These are phyloP conservation scores for Drosophila parabipectinata DNA, from an alignment of 1,140 invertebrate genomes.

Conservation along the genomic window DNA sequence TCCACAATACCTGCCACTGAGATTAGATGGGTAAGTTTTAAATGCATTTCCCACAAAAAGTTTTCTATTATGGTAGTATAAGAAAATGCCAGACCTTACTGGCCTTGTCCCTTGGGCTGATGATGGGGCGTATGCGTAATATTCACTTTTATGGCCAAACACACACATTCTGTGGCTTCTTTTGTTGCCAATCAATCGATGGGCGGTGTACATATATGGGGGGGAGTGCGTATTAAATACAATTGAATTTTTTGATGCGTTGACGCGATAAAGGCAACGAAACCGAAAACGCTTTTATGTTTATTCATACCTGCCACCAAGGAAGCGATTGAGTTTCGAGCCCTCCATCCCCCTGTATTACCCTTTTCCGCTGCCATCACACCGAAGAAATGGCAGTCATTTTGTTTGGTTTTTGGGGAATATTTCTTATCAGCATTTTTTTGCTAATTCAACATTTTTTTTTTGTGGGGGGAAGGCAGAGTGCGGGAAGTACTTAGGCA, in stretches of 20 bases:
- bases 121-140: constrained; percentile 64
- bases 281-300: constrained; percentile 66
- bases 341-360: constrained; percentile 10
- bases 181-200: constrained; percentile 61
- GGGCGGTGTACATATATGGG: constrained; percentile 1
- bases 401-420: constrained; percentile 16
- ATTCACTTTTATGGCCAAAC: constrained; percentile 59
- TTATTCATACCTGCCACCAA: constrained; percentile 67
- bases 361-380: constrained; percentile 17
- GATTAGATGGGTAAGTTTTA: constrained; percentile 11
- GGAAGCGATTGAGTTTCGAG: constrained; percentile 12
- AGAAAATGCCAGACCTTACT: background rate
- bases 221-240: constrained; percentile 55
- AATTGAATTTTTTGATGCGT: constrained; percentile 75
- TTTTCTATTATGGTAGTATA: background rate
- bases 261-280: constrained; percentile 57
- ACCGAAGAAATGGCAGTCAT: constrained; percentile 19
- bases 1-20: background rate
- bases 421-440: constrained; percentile 28
- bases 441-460: constrained; percentile 41
- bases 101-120: constrained; percentile 14
- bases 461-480: background rate
- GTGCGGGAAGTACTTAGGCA: background rate
- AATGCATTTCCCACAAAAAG: constrained; percentile 3
- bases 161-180: constrained; percentile 43